phyloP scores from a whole-genome alignment of 2,888 invertebrate species.

The Aplocera efformata region DNA sequence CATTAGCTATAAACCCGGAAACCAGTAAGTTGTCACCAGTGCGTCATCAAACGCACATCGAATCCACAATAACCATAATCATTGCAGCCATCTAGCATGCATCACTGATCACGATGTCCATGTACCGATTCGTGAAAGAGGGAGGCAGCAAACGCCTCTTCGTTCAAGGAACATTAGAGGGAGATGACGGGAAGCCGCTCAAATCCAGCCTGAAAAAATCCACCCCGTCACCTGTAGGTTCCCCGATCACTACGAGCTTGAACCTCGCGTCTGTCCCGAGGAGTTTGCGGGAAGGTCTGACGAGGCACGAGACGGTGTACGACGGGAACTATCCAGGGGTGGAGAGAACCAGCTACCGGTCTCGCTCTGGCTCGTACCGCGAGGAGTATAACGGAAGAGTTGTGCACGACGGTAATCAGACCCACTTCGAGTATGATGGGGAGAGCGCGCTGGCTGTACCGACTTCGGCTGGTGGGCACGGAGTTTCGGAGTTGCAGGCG shows the following conservation, averaged over 20 bases:
- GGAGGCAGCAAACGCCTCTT: slow-evolving; percentile 84
- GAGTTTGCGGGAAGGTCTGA: slow-evolving; percentile 77
- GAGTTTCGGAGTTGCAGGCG: slow-evolving; percentile 84
- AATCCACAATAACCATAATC: slow-evolving; percentile 59
- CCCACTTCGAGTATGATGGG: slow-evolving; percentile 74
- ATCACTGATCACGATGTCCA: slow-evolving; percentile 77
- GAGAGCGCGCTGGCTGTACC: slow-evolving; percentile 69
- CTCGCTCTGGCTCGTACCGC: slow-evolving; percentile 64
- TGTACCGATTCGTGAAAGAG: slow-evolving; percentile 91
- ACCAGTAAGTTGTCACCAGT: slow-evolving; percentile 31
- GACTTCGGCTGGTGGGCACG: slow-evolving; percentile 63
- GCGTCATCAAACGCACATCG: slow-evolving; percentile 50
- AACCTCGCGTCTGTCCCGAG: slow-evolving; percentile 79
- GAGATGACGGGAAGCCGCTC: slow-evolving; percentile 78
- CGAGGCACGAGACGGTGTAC: slow-evolving; percentile 71
- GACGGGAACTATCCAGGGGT: slow-evolving; percentile 74
- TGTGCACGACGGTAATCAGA: slow-evolving; percentile 73
- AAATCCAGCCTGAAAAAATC: slow-evolving; percentile 78
- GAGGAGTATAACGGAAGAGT: slow-evolving; percentile 73
- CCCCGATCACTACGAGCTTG: slow-evolving; percentile 82
- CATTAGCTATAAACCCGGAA: slow-evolving; percentile 17
- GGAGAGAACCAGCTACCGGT: slow-evolving; percentile 61
- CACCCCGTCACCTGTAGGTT: slow-evolving; percentile 74
- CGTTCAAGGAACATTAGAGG: slow-evolving; percentile 86
- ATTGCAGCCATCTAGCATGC: slow-evolving; percentile 63